These are phyloP conservation scores for Pagetopsis macropterus DNA, from an alignment of 2,797 vertebrate genomes.

Conservation along the genomic window DNA sequence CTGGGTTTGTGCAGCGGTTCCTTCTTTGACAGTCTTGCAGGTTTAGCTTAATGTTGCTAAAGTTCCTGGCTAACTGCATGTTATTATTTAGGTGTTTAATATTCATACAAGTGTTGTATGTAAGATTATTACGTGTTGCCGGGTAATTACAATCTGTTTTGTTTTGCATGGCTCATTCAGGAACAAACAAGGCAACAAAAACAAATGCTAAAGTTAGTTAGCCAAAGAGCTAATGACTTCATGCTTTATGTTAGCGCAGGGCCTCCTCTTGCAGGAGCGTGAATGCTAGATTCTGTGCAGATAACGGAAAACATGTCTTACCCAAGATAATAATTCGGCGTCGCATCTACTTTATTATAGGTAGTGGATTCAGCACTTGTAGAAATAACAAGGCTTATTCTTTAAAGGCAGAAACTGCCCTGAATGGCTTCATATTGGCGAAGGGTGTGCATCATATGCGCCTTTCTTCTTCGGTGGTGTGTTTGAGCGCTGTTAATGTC, in stretches of 20 bases:
- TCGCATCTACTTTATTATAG: slow-evolving; percentile 80
- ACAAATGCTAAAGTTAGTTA: slow-evolving; percentile 59
- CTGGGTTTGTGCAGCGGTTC: slow-evolving; percentile 18
- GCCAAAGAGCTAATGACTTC: slow-evolving; percentile 41
- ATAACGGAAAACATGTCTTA: slow-evolving; percentile 53
- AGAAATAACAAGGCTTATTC: slow-evolving; percentile 66
- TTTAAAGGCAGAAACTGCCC: slow-evolving; percentile 71
- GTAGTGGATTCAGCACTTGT: slow-evolving; percentile 54
- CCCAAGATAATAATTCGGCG: slow-evolving; percentile 80
- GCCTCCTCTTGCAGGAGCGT: slow-evolving; percentile 36
- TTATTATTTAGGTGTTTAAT: fast-evolving
- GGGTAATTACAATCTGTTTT: fast-evolving
- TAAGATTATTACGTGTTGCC: fast-evolving
- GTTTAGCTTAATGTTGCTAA: slow-evolving; percentile 27
- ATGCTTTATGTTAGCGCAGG: slow-evolving; percentile 46
- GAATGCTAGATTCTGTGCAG: background rate
- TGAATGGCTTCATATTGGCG: slow-evolving; percentile 78
- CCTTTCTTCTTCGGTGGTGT: slow-evolving; percentile 51
- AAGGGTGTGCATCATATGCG: slow-evolving; percentile 39
- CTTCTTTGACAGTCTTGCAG: slow-evolving; percentile 1
- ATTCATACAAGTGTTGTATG: fast-evolving
- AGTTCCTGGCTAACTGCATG: background rate
- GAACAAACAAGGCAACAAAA: background rate
- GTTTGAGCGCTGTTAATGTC: background rate
- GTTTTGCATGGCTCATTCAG: background rate